phyloP scores from a whole-genome alignment of 2,888 invertebrate genomes.

The Saturnia japonica region DNA sequence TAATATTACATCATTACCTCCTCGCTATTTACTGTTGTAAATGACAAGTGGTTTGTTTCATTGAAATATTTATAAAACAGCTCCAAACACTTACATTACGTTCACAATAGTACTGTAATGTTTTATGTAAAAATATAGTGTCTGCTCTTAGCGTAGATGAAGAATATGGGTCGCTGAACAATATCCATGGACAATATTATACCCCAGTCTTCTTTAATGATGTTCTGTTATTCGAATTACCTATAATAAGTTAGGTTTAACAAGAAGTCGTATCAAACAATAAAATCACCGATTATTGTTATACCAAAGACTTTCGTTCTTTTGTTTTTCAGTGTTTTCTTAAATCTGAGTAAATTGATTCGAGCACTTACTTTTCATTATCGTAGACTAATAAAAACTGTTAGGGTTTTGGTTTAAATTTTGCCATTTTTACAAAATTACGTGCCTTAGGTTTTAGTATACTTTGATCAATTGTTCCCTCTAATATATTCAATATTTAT shows the following conservation, averaged over 20 bases:
- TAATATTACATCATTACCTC: too few relatives aligned
- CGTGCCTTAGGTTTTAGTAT: neutral
- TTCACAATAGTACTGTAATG: conserved; percentile 3
- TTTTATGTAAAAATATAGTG: conserved; percentile 12
- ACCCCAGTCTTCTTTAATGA: neutral
- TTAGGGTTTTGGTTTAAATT: too few relatives aligned
- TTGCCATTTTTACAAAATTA: too few relatives aligned
- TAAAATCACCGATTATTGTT: neutral
- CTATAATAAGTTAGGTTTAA: neutral
- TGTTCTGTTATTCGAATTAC: neutral
- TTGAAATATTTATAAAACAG: neutral
- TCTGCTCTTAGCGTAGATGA: neutral
- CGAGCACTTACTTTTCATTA: neutral
- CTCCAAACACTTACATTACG: neutral
- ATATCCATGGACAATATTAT: neutral
- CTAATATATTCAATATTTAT: neutral
- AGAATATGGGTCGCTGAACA: conserved; percentile 6
- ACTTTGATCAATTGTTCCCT: neutral
- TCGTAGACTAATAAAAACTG: neutral
- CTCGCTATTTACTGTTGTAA: neutral
- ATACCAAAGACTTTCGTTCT: neutral
- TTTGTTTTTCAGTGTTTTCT: neutral
- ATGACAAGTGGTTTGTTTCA: neutral
- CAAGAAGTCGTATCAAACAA: neutral
- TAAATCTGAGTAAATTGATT: neutral